These are phyloP conservation scores for Pardalotus punctatus DNA, from an alignment of 2,113 vertebrate genomes.

Conservation along the genomic window DNA sequence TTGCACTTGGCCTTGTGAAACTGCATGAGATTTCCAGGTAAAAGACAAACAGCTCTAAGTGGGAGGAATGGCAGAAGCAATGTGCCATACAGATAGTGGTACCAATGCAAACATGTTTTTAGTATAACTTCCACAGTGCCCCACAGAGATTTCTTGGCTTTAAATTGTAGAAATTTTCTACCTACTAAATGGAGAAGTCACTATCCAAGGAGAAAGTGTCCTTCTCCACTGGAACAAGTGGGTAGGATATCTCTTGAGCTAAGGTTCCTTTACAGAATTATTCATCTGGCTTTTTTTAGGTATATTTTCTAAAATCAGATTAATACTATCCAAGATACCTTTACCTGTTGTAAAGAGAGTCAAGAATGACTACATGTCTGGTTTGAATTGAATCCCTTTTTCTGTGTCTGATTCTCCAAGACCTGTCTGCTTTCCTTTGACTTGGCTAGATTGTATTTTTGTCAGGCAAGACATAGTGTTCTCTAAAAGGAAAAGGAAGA, in stretches of 20 bases:
- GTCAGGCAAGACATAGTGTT: neutral
- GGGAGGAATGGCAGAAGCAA: neutral
- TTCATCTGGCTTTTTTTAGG: neutral
- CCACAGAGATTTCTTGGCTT: neutral
- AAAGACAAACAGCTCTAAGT: neutral
- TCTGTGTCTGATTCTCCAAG: neutral
- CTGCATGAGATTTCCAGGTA: neutral
- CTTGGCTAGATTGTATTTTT: neutral
- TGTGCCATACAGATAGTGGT: fast-evolving
- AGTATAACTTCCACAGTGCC: neutral
- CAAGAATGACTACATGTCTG: neutral
- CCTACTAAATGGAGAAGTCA: neutral
- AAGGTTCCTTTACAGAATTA: neutral
- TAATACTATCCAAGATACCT: neutral
- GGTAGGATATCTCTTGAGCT: neutral
- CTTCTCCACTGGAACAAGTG: neutral
- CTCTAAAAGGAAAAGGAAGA: neutral
- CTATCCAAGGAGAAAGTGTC: neutral
- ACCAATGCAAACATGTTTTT: neutral
- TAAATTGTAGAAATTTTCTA: neutral
- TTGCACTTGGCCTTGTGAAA: neutral
- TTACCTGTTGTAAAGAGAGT: neutral
- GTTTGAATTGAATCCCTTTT: neutral
- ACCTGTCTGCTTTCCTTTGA: neutral
- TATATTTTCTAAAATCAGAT: neutral